Conservation (phyloP, 2,113 vertebrate species). For the Myrmecobius fasciatus region DNA sequence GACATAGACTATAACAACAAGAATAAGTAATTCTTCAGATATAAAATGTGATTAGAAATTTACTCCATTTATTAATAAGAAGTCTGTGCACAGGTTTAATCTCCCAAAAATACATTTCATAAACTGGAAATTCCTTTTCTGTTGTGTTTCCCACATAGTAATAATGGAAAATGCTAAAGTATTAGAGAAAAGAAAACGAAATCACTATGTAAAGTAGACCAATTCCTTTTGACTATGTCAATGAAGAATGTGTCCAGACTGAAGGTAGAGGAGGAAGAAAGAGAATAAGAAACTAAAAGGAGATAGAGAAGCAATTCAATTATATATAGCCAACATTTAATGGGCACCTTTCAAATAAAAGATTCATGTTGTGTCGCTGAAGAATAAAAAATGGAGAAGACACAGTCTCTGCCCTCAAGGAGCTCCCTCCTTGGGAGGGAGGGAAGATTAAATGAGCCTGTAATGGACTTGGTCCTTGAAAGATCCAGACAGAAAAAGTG, state of each 20-base stretch:
- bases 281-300: not conserved
- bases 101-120: conserved; percentile 14
- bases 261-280: conserved; percentile 7
- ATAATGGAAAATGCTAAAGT: conserved; percentile 42
- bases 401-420: not conserved
- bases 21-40: conserved; percentile 23
- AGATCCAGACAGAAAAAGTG: not conserved
- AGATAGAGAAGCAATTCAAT: not conserved
- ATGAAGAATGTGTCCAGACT: not conserved
- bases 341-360: not conserved
- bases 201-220: not conserved
- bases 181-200: conserved; percentile 16
- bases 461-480: not conserved
- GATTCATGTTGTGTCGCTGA: not conserved
- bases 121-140: conserved; percentile 36
- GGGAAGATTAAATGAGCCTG: not conserved
- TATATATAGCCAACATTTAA: not conserved
- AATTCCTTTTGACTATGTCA: not conserved
- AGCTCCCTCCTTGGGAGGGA: not conserved
- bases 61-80: conserved; percentile 30
- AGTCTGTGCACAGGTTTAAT: conserved; percentile 12
- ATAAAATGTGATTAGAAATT: conserved; percentile 46
- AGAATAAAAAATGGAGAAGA: not conserved
- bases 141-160: conserved; percentile 22
- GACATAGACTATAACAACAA: conserved; percentile 13